Evolutionary conservation across 2,113 vertebrate genomes (phyloP).

Genomic region (Mesoclemmys tuberculata): DNA sequence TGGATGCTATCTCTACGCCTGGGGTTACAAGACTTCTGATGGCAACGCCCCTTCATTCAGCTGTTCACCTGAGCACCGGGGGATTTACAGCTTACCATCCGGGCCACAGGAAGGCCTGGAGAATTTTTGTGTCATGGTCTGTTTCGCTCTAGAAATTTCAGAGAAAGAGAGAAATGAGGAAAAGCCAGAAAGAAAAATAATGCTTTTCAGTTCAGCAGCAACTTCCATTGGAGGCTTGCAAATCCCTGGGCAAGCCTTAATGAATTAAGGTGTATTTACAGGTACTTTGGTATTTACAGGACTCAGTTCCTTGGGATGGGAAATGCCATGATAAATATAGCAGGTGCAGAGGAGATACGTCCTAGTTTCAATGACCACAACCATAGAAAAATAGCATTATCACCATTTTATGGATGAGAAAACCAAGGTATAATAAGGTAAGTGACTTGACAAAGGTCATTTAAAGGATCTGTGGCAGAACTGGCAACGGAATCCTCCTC

Average conservation of each 20-base stretch:
- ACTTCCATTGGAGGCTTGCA: neutral
- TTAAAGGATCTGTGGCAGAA: neutral
- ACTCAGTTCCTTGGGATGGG: neutral
- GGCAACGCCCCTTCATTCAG: neutral
- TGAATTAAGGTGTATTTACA: neutral
- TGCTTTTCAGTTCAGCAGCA: neutral
- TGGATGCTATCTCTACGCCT: neutral
- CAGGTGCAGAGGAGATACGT: neutral
- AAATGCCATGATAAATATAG: neutral
- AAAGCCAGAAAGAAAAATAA: neutral
- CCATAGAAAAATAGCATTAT: neutral
- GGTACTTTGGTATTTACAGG: neutral
- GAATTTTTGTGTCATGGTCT: neutral
- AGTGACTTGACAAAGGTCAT: neutral
- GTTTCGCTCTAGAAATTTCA: fast-evolving
- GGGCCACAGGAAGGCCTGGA: neutral
- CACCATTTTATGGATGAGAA: neutral
- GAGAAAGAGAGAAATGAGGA: fast-evolving
- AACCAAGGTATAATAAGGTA: neutral
- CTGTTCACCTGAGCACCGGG: neutral
- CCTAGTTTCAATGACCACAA: neutral
- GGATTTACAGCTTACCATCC: neutral
- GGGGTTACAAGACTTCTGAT: neutral
- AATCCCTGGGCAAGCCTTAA: neutral
- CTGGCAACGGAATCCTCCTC: neutral